phyloP scores from a whole-genome alignment of 2,113 vertebrate genomes.

The Hemiscyllium ocellatum region DNA sequence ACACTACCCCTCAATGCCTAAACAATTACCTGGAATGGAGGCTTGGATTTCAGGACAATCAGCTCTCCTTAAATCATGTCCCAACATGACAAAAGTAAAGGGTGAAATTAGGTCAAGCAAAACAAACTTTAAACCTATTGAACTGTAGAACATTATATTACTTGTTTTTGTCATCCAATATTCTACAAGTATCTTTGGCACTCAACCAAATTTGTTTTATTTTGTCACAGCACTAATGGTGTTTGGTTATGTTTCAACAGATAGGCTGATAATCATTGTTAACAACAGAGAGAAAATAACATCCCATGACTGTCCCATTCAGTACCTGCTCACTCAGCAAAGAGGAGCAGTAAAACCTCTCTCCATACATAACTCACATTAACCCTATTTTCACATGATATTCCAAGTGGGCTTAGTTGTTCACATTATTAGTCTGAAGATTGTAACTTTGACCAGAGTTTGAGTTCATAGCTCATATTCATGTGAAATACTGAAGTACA shows the following conservation, averaged over 20 bases:
- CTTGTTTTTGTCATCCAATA: background rate
- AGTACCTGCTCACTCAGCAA: constrained; percentile 10
- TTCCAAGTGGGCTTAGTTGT: background rate
- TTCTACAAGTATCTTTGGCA: background rate
- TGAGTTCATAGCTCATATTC: background rate
- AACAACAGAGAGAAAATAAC: background rate
- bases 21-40: background rate
- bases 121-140: background rate
- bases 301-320: background rate
- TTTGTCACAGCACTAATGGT: background rate
- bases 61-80: too few species aligned
- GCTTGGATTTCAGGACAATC: background rate
- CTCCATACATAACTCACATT: background rate
- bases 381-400: background rate
- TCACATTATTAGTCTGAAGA: background rate
- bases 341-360: background rate
- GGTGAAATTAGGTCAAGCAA: background rate
- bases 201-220: background rate
- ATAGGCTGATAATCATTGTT: background rate
- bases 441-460: background rate
- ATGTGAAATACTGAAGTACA: background rate
- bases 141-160: constrained; percentile 13
- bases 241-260: constrained; percentile 11
- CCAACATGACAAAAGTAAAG: too few species aligned
- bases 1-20: background rate